Percentiles rank a stretch among this genome's conserved stretches.
These are phyloP conservation scores for Notocelia uddmanniana DNA, from an alignment of 2,888 invertebrate species.

Conservation along the genomic window DNA sequence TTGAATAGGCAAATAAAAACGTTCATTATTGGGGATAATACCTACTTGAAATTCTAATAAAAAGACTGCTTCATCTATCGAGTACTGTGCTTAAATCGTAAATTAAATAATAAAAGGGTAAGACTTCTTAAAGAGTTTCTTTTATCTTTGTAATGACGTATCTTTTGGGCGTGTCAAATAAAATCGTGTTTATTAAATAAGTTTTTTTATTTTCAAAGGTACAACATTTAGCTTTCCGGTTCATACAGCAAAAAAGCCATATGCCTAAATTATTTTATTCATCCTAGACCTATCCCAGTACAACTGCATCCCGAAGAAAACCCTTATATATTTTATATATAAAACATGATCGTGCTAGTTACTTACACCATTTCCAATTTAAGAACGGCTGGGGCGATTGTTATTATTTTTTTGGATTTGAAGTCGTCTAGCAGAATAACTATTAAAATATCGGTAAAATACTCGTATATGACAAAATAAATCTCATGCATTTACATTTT, in stretches of 20 bases:
- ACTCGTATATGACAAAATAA: too few relatives aligned
- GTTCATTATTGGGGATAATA: not conserved
- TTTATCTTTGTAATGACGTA: conserved; percentile 27
- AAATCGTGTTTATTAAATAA: conserved; percentile 16
- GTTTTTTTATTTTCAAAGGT: not conserved
- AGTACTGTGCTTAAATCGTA: conserved; percentile 15
- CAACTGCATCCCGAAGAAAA: too few relatives aligned
- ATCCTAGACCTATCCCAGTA: too few relatives aligned
- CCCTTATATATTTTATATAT: too few relatives aligned
- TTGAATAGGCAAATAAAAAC: not conserved
- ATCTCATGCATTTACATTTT: too few relatives aligned
- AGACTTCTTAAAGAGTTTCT: conserved; percentile 10
- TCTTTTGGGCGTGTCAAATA: conserved; percentile 11
- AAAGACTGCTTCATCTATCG: conserved; percentile 21
- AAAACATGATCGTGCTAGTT: too few relatives aligned
- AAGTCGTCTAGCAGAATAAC: too few relatives aligned
- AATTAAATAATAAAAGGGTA: conserved; percentile 27
- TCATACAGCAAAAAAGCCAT: not conserved
- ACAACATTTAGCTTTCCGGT: not conserved
- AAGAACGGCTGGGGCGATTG: too few relatives aligned
- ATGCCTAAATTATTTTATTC: too few relatives aligned
- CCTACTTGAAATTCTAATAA: conserved; percentile 13
- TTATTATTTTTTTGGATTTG: too few relatives aligned
- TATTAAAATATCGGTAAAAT: too few relatives aligned
- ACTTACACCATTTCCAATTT: too few relatives aligned